Evolutionary conservation across 2,797 vertebrate genomes (phyloP).

Genomic region (Eupleurogrammus muticus): DNA sequence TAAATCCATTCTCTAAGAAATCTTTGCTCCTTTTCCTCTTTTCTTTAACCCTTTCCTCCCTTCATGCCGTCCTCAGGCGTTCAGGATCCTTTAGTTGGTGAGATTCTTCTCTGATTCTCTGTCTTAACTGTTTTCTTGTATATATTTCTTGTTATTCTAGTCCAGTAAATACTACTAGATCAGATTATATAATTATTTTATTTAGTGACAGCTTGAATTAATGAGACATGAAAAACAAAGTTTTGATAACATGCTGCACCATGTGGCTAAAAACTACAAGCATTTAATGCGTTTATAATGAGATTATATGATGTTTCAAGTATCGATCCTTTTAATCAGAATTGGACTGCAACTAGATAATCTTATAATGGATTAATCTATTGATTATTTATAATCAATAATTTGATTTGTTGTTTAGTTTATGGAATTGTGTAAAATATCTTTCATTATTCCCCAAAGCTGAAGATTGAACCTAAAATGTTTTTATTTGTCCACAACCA

Average conservation of each 20-base stretch:
- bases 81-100: slow-evolving; percentile 84
- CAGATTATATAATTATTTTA: no score
- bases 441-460: no score
- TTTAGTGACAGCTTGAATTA: no score
- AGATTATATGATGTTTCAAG: not conserved
- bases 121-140: no score
- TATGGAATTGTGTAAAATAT: no score
- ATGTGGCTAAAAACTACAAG: slow-evolving; percentile 6
- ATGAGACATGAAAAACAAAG: no score
- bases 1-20: not conserved
- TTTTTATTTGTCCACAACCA: not conserved
- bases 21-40: not conserved
- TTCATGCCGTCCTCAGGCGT: slow-evolving; percentile 71
- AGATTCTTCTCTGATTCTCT: slow-evolving; percentile 44
- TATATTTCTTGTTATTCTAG: no score
- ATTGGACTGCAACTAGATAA: not conserved
- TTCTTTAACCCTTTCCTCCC: not conserved
- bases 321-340: not conserved
- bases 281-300: not conserved
- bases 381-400: no score
- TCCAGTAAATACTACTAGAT: no score
- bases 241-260: slow-evolving; percentile 27
- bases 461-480: no score
- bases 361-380: not conserved
- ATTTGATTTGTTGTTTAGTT: no score